A percentile compares a stretch with the other conserved stretches of the same genome.
These are phyloP conservation scores for Coendou prehensilis DNA, from an alignment of 2,797 vertebrate species.

Conservation along the genomic window DNA sequence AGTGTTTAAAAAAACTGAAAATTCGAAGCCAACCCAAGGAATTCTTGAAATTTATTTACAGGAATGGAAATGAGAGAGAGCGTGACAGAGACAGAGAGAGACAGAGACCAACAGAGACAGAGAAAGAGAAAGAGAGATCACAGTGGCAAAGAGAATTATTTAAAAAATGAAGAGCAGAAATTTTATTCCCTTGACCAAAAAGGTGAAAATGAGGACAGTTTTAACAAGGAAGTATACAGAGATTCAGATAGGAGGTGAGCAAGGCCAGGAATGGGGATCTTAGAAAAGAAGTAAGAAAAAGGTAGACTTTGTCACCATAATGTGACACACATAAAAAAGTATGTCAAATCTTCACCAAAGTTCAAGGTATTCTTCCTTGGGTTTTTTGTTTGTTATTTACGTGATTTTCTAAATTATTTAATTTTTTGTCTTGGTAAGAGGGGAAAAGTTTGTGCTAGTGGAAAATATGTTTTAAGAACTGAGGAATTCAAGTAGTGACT, in stretches of 20 bases:
- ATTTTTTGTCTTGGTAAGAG: neutral
- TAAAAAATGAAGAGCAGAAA: neutral
- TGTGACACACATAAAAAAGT: neutral
- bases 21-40: accelerated
- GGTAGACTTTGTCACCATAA: neutral
- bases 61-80: neutral
- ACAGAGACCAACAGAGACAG: neutral
- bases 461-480: neutral
- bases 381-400: neutral
- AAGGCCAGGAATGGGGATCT: accelerated
- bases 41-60: neutral
- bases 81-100: neutral
- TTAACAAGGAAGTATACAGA: neutral
- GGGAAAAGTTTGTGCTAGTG: too few relatives aligned
- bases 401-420: neutral
- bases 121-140: neutral
- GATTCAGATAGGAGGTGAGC: accelerated
- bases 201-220: neutral
- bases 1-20: neutral
- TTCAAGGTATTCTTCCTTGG: neutral
- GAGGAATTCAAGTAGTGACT: neutral
- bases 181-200: neutral
- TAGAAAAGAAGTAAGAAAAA: neutral
- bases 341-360: neutral
- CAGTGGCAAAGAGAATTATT: neutral